Evolutionary conservation across 1,140 invertebrate genomes (phyloP).

Genomic region (Aplysia californica): DNA sequence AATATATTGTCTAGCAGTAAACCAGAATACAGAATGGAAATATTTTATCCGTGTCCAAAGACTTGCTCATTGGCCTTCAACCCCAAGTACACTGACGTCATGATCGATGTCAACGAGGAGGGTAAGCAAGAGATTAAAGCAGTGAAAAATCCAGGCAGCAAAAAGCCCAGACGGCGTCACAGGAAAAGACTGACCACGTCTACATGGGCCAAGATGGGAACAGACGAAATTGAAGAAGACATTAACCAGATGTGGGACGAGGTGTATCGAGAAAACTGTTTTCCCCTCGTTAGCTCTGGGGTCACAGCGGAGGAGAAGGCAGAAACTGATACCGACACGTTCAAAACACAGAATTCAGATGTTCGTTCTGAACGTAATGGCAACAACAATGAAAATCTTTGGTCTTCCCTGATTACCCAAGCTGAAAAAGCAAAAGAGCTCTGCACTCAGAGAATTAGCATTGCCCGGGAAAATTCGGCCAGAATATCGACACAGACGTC

Average conservation of each 20-base stretch:
- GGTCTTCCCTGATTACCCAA: background rate
- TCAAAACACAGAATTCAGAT: no score
- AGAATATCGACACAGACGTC: no score
- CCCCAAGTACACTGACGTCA: slow-evolving; percentile 30
- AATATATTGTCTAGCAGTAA: background rate
- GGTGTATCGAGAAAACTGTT: background rate
- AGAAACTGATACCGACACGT: background rate
- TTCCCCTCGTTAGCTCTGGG: background rate
- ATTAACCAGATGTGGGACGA: background rate
- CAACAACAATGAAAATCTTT: background rate
- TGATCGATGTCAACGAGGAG: background rate
- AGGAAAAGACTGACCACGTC: background rate
- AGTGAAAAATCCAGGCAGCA: background rate
- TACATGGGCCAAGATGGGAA: background rate
- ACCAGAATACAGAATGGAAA: slow-evolving; percentile 9
- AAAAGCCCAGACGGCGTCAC: background rate
- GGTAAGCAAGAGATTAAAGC: slow-evolving; percentile 7
- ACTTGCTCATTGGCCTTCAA: slow-evolving; percentile 28
- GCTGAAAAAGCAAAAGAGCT: slow-evolving; percentile 13
- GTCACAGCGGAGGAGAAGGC: background rate
- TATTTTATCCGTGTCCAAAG: slow-evolving; percentile 26
- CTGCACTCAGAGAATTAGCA: no score
- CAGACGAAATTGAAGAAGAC: background rate
- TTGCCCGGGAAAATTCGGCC: no score
- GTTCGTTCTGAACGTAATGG: no score